Percentiles rank a stretch among this genome's conserved stretches.
These are phyloP conservation scores for Scaptodrosophila lebanonensis DNA, from an alignment of 1,140 invertebrate genomes.

Conservation along the genomic window DNA sequence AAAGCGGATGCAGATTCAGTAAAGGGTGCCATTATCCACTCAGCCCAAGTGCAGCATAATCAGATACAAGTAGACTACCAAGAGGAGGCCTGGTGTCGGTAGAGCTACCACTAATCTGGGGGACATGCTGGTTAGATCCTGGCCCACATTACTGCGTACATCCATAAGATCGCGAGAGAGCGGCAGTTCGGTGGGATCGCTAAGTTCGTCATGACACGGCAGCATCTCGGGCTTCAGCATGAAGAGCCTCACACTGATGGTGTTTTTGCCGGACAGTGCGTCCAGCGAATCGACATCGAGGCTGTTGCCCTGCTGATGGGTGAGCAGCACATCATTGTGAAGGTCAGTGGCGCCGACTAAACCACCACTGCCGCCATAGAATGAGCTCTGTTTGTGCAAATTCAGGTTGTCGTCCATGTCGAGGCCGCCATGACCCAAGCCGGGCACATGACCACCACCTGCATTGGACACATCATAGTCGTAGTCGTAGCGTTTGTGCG, in stretches of 20 bases:
- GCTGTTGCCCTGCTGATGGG: constrained; percentile 14
- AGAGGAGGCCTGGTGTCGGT: not conserved
- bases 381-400: constrained; percentile 60
- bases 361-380: constrained; percentile 38
- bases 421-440: constrained; percentile 22
- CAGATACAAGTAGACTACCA: not conserved
- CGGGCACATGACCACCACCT: constrained; percentile 24
- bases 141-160: constrained; percentile 63
- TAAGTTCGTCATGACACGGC: constrained; percentile 82
- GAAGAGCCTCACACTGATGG: constrained; percentile 78
- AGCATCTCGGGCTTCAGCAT: constrained; percentile 82
- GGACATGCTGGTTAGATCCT: constrained; percentile 43
- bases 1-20: too few species aligned
- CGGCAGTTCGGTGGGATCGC: constrained; percentile 80
- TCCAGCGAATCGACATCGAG: constrained; percentile 39
- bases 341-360: constrained; percentile 8
- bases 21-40: constrained; percentile 6
- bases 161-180: constrained; percentile 78
- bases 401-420: constrained; percentile 66
- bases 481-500: constrained; percentile 65
- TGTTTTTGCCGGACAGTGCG: constrained; percentile 50
- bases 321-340: constrained; percentile 56
- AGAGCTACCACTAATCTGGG: constrained; percentile 1
- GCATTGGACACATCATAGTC: constrained; percentile 52
- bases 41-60: constrained; percentile 30